These are phyloP conservation scores for Caenorhabditis plicata DNA, from an alignment of 2,888 invertebrate species.

Conservation along the genomic window DNA sequence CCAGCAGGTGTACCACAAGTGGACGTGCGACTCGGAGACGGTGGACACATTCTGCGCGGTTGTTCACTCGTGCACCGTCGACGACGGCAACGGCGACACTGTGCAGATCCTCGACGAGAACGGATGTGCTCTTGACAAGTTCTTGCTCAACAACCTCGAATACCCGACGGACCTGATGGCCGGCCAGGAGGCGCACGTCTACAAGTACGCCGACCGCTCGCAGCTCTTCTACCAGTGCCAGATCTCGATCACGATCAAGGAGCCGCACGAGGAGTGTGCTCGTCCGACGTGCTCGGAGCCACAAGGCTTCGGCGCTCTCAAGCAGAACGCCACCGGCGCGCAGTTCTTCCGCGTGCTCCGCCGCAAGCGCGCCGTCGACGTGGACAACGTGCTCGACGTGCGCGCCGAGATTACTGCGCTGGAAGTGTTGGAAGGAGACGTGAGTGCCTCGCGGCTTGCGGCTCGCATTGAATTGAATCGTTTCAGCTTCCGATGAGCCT, in stretches of 20 bases:
- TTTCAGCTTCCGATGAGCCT: neutral
- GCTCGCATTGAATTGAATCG: neutral
- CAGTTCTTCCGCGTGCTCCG: slow-evolving; percentile 54
- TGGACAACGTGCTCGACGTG: slow-evolving; percentile 60
- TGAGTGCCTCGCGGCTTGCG: slow-evolving; percentile 5
- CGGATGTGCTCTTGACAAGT: slow-evolving; percentile 64
- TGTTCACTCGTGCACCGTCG: slow-evolving; percentile 64
- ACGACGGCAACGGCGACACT: slow-evolving; percentile 64
- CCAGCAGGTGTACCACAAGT: slow-evolving; percentile 65
- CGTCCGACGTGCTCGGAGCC: slow-evolving; percentile 62
- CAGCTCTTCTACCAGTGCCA: slow-evolving; percentile 66
- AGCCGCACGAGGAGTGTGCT: slow-evolving; percentile 62
- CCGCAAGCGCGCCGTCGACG: slow-evolving; percentile 46
- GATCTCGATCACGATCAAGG: slow-evolving; percentile 64
- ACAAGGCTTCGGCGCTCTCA: slow-evolving; percentile 58
- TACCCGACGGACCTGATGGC: slow-evolving; percentile 65
- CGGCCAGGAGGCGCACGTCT: slow-evolving; percentile 65
- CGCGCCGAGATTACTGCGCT: slow-evolving; percentile 60
- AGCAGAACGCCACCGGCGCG: slow-evolving; percentile 27
- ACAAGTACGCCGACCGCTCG: slow-evolving; percentile 64
- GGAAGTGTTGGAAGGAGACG: slow-evolving; percentile 54
- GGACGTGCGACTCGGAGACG: slow-evolving; percentile 65
- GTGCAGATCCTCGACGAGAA: slow-evolving; percentile 64
- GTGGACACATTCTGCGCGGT: slow-evolving; percentile 64
- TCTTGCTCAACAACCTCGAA: slow-evolving; percentile 65